Conservation (phyloP, 2,797 vertebrate genomes). For the Sebastes variabilis region DNA sequence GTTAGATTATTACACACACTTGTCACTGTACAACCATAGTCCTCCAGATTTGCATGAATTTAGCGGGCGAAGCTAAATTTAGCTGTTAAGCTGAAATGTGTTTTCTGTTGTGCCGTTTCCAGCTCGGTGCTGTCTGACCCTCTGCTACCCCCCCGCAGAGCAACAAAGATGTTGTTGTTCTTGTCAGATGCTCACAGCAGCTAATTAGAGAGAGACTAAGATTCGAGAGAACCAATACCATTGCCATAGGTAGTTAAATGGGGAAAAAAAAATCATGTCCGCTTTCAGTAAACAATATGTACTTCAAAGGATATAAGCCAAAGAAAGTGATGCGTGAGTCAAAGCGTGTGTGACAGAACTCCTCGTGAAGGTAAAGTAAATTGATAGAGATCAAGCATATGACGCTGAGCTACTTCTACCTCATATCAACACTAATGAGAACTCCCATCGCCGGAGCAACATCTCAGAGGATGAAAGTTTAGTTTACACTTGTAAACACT, state of each 20-base stretch:
- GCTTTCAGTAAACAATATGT: constrained; percentile 32
- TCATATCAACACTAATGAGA: constrained; percentile 65
- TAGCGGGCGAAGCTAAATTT: constrained; percentile 27
- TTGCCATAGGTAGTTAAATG: constrained; percentile 46
- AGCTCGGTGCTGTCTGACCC: constrained; percentile 62
- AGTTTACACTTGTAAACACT: constrained; percentile 59
- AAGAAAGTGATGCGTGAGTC: constrained; percentile 16
- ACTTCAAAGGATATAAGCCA: constrained; percentile 39
- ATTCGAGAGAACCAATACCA: constrained; percentile 48
- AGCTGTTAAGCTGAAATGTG: constrained; percentile 25
- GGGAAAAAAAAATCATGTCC: neutral
- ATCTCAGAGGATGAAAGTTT: constrained; percentile 48
- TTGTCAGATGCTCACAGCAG: constrained; percentile 86
- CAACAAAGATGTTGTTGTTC: constrained; percentile 88
- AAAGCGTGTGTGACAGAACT: constrained; percentile 25
- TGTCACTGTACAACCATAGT: neutral
- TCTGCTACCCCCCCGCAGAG: constrained; percentile 83
- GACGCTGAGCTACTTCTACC: constrained; percentile 30
- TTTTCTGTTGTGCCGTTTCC: constrained; percentile 47
- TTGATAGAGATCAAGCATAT: constrained; percentile 54
- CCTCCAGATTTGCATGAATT: constrained; percentile 14
- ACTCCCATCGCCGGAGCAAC: constrained; percentile 4
- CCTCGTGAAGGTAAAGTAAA: constrained; percentile 27
- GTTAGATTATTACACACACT: constrained; percentile 9
- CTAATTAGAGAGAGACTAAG: constrained; percentile 86